phyloP scores from a whole-genome alignment of 2,797 vertebrate genomes.

The Cirrhinus molitorella region DNA sequence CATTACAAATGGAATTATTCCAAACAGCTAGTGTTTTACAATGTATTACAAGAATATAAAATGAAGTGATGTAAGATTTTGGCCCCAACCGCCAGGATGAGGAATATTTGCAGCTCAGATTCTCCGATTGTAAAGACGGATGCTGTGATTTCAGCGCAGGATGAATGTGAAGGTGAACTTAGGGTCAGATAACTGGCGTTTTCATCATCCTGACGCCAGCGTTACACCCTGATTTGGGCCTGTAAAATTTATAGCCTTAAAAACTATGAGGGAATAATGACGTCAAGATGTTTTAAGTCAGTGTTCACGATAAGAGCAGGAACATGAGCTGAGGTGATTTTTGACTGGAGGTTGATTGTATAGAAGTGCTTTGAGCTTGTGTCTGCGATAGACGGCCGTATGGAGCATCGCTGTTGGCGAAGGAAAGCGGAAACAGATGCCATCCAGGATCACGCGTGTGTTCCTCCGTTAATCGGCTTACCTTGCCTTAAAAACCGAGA shows the following conservation, averaged over 20 bases:
- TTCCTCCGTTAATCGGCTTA: conserved; percentile 66
- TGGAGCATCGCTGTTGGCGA: conserved; percentile 49
- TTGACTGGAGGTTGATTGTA: neutral
- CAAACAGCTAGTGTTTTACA: neutral
- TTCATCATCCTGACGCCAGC: conserved; percentile 24
- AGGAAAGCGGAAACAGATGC: conserved; percentile 60
- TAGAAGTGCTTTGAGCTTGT: neutral
- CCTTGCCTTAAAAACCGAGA: conserved; percentile 51
- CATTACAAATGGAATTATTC: neutral
- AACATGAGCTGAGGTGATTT: neutral
- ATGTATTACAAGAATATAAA: neutral
- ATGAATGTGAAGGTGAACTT: conserved; percentile 47
- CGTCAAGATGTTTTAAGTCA: neutral
- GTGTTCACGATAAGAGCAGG: neutral
- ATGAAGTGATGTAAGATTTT: neutral
- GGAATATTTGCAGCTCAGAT: neutral
- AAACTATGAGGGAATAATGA: neutral
- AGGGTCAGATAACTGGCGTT: conserved; percentile 35
- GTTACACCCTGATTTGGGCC: conserved; percentile 7
- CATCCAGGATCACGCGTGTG: conserved; percentile 51
- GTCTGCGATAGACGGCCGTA: neutral
- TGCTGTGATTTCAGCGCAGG: conserved; percentile 43
- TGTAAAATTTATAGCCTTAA: conserved; percentile 29
- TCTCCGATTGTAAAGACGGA: conserved; percentile 21
- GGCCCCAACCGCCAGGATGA: neutral